A percentile compares a stretch with the other conserved stretches of the same genome.
These are phyloP conservation scores for Theocolax elegans DNA, from an alignment of 1,140 invertebrate species.

Conservation along the genomic window DNA sequence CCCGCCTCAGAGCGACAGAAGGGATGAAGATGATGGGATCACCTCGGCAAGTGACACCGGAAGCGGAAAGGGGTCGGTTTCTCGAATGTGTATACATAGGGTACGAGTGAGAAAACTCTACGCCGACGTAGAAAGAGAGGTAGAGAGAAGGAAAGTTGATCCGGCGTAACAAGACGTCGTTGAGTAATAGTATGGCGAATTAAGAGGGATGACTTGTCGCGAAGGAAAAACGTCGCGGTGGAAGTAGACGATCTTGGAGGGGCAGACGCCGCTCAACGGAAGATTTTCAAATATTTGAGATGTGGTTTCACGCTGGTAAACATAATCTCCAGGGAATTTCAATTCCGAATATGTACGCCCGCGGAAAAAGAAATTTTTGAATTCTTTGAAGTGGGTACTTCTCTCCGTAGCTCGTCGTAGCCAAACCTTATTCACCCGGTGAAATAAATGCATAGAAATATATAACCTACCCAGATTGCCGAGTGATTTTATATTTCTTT, in stretches of 20 bases:
- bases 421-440: too few species aligned
- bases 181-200: constrained; percentile 11
- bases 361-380: neutral
- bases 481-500: too few species aligned
- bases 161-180: neutral
- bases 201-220: constrained; percentile 2
- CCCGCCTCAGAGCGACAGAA: neutral
- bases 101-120: too few species aligned
- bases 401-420: too few species aligned
- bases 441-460: too few species aligned
- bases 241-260: neutral
- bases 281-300: constrained; percentile 7
- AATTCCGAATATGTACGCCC: neutral
- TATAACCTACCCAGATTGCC: too few species aligned
- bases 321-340: neutral
- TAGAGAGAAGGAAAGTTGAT: constrained; percentile 4
- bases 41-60: neutral
- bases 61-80: neutral
- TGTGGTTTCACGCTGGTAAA: constrained; percentile 5
- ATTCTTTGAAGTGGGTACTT: too few species aligned
- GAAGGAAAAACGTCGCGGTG: too few species aligned
- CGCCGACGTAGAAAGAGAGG: neutral
- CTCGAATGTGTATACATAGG: too few species aligned
- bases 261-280: neutral
- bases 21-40: constrained; percentile 1